Conservation (phyloP, 2,797 vertebrate genomes). For the Scleropages formosus region DNA sequence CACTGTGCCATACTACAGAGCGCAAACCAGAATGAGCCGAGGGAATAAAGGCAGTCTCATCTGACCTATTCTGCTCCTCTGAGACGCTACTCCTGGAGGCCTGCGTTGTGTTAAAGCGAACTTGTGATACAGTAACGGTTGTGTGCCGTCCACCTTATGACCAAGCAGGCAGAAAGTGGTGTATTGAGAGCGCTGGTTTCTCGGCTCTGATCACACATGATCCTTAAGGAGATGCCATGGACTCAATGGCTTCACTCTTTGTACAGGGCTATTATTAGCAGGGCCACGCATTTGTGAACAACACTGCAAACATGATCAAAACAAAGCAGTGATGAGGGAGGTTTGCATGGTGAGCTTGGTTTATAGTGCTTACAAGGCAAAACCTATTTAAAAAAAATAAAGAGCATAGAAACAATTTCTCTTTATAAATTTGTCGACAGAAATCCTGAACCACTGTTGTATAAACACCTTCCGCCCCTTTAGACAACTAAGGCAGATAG, state of each 20-base stretch:
- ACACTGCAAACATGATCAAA: conserved; percentile 30
- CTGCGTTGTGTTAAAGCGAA: background rate
- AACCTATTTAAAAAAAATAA: background rate
- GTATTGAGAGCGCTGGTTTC: background rate
- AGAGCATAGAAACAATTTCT: too few species aligned
- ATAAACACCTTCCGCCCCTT: too few species aligned
- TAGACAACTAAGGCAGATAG: too few species aligned
- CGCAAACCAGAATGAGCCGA: background rate
- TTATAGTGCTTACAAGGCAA: background rate
- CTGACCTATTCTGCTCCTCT: background rate
- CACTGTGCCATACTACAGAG: too few species aligned
- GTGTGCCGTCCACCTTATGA: background rate
- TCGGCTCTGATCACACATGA: conserved; percentile 12
- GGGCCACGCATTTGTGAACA: conserved; percentile 18
- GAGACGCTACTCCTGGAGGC: background rate
- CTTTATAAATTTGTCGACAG: too few species aligned
- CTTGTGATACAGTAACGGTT: conserved; percentile 8
- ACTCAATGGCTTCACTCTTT: conserved; percentile 23
- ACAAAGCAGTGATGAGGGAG: conserved; percentile 16
- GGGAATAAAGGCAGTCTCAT: background rate
- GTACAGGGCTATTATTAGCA: conserved; percentile 30
- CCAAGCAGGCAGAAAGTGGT: background rate
- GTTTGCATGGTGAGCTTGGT: background rate
- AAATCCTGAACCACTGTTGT: too few species aligned
- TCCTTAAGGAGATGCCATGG: background rate